Conservation (phyloP, 1,140 invertebrate genomes). For the Phymorhynchus buccinoides region DNA sequence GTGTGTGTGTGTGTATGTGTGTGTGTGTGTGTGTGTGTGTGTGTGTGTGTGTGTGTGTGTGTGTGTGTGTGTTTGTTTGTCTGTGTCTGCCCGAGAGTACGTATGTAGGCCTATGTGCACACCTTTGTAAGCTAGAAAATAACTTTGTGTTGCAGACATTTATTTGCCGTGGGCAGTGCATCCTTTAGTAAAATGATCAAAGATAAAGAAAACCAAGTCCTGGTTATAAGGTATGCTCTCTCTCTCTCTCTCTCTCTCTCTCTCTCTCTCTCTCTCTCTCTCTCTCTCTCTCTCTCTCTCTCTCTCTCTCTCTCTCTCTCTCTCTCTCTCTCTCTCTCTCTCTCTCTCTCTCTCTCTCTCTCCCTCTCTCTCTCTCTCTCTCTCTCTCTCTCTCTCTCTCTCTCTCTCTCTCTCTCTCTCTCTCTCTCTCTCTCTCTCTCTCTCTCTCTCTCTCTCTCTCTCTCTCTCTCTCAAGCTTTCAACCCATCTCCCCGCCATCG, state of each 20-base stretch:
- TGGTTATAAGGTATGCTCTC: conserved; percentile 84
- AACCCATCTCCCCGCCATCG: background rate
- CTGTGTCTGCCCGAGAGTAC: conserved; percentile 2
- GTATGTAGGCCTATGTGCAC: conserved; percentile 7
- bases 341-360: too few species aligned
- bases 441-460: conserved; percentile 3
- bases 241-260: background rate
- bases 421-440: background rate
- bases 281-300: conserved; percentile 12
- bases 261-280: background rate
- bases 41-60: too few species aligned
- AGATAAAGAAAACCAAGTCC: conserved; percentile 80
- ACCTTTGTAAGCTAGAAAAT: background rate
- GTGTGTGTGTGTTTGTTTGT: too few species aligned
- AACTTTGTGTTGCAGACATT: conserved; percentile 78
- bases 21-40: too few species aligned
- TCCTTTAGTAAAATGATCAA: conserved; percentile 84
- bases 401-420: background rate
- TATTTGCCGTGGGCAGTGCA: conserved; percentile 94
- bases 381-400: background rate
- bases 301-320: too few species aligned
- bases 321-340: too few species aligned
- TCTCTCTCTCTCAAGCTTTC: background rate
- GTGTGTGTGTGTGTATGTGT: background rate
- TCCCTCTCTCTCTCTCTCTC: conserved; percentile 8